Evolutionary conservation across 2,888 invertebrate species (phyloP).

Genomic region (Argyresthia goedartella): DNA sequence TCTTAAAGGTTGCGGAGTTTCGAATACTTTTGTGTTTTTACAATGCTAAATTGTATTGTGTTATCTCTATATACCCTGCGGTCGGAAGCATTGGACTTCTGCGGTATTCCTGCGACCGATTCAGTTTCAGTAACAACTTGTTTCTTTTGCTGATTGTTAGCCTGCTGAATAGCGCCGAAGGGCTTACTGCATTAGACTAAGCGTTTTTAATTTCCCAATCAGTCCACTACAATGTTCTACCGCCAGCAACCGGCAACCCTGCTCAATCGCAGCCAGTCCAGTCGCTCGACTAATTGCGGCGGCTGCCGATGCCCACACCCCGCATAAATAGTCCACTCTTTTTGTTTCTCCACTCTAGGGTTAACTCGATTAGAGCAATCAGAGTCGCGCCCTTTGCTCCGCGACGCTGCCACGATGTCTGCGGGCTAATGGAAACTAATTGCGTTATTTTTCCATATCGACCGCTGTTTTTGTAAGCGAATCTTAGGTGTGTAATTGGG

Average conservation of each 20-base stretch:
- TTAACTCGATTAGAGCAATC: slow-evolving; percentile 67
- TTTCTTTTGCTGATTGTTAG: no score
- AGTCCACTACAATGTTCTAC: no score
- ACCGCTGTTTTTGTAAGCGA: not conserved
- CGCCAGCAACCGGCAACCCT: not conserved
- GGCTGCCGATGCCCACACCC: slow-evolving; percentile 55
- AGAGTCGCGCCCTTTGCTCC: slow-evolving; percentile 49
- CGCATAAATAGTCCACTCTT: slow-evolving; percentile 57
- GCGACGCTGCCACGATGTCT: not conserved
- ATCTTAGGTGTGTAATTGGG: not conserved
- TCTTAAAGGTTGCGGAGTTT: not conserved
- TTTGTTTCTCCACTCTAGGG: slow-evolving; percentile 50
- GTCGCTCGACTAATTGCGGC: slow-evolving; percentile 1
- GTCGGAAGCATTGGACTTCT: no score
- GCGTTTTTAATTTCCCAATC: no score
- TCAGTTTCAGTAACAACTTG: no score
- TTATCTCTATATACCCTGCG: not conserved
- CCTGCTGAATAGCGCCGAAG: no score
- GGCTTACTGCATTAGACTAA: no score
- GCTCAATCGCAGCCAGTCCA: not conserved
- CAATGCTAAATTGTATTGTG: not conserved
- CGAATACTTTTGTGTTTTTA: not conserved
- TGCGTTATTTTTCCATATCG: not conserved
- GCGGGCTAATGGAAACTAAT: not conserved
- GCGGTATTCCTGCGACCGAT: no score